Evolutionary conservation across 2,113 vertebrate species (phyloP).

Genomic region (Pygathrix nemaeus): DNA sequence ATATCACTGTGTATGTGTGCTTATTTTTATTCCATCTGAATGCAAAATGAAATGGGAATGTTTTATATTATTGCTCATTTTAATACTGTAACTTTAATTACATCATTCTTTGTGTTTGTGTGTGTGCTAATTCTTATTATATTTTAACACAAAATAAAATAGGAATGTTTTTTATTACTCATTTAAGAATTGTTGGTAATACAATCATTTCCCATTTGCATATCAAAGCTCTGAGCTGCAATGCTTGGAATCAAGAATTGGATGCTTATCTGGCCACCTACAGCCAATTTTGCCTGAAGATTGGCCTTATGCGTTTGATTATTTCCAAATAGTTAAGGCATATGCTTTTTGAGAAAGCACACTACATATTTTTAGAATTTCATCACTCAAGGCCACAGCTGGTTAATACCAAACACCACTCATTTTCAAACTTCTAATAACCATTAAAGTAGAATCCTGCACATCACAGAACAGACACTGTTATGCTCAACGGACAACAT

Average conservation of each 20-base stretch:
- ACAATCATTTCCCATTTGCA: neutral
- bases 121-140: neutral
- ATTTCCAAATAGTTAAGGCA: conserved; percentile 75
- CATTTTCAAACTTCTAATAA: conserved; percentile 69
- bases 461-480: conserved; percentile 75
- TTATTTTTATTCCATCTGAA: conserved; percentile 1
- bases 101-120: neutral
- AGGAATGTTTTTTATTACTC: neutral
- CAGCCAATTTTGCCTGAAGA: conserved; percentile 62
- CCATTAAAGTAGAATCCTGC: conserved; percentile 73
- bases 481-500: conserved; percentile 70
- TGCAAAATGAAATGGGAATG: conserved; percentile 8
- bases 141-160: neutral
- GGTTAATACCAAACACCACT: conserved; percentile 78
- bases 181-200: neutral
- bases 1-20: neutral
- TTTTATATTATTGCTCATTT: neutral
- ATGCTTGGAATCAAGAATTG: conserved; percentile 21
- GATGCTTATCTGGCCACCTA: conserved; percentile 31
- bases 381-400: conserved; percentile 80
- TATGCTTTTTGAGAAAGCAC: conserved; percentile 75
- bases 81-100: neutral
- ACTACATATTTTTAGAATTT: conserved; percentile 81
- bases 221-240: conserved; percentile 47
- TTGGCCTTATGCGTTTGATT: conserved; percentile 70